These are phyloP conservation scores for Typhlomys cinereus DNA, from an alignment of 2,113 vertebrate species.

Conservation along the genomic window DNA sequence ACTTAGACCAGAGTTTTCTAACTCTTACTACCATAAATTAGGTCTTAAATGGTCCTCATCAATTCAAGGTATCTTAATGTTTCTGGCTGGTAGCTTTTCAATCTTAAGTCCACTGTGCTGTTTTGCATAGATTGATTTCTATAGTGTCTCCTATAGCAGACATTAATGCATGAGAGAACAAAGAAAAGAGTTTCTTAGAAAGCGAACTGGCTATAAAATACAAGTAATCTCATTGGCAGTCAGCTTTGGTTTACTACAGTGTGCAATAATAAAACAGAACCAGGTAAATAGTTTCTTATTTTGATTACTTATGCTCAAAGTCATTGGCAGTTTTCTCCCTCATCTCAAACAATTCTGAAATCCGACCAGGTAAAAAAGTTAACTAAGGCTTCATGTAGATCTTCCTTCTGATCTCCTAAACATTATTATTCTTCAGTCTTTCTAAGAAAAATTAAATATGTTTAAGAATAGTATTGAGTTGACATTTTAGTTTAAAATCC, in stretches of 20 bases:
- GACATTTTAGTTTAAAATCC: conserved; percentile 46
- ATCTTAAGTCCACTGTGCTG: not conserved
- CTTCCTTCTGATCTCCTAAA: conserved; percentile 15
- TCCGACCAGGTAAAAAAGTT: not conserved
- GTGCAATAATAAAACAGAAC: conserved; percentile 26
- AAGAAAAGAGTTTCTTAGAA: conserved; percentile 2
- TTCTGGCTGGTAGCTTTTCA: not conserved
- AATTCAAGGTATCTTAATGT: not conserved
- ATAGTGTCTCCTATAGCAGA: not conserved
- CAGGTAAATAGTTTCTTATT: conserved; percentile 12
- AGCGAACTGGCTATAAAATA: not conserved
- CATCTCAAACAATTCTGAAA: conserved; percentile 46
- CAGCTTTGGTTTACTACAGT: conserved; percentile 2
- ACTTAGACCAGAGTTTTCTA: not conserved
- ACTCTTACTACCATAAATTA: too few relatives aligned
- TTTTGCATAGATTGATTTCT: not conserved
- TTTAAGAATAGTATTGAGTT: conserved; percentile 35
- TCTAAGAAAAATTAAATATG: conserved; percentile 48
- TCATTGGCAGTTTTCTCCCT: conserved; percentile 3
- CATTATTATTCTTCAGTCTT: conserved; percentile 30
- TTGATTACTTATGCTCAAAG: not conserved
- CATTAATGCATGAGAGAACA: not conserved
- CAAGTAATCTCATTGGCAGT: not conserved
- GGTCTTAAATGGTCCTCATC: not conserved
- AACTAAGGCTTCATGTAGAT: not conserved